These are phyloP conservation scores for Agrypnia vestita DNA, from an alignment of 1,140 invertebrate species.

Conservation along the genomic window DNA sequence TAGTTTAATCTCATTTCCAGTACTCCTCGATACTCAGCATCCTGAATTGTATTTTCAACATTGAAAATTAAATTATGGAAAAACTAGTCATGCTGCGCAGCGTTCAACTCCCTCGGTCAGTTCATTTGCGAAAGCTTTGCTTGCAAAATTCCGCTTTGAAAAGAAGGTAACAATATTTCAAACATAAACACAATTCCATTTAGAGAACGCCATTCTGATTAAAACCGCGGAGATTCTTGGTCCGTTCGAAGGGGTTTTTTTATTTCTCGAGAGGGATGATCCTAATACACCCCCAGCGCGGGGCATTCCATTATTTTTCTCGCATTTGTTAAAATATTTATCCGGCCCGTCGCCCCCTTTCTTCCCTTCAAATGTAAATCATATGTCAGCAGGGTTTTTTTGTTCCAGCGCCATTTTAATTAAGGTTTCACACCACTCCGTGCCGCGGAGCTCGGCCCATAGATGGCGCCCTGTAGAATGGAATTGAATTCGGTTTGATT, in stretches of 20 bases:
- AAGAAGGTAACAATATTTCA: too few species aligned
- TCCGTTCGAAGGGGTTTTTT: constrained; percentile 17
- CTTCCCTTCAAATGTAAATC: constrained; percentile 42
- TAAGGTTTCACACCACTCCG: constrained; percentile 16
- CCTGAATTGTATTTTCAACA: too few species aligned
- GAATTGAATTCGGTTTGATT: background rate
- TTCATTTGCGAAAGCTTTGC: too few species aligned
- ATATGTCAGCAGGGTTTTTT: constrained; percentile 39
- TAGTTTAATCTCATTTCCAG: too few species aligned
- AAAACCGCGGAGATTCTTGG: constrained; percentile 1
- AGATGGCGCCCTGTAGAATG: background rate
- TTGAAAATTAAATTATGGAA: too few species aligned
- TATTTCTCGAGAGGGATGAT: background rate
- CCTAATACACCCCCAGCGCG: constrained; percentile 19
- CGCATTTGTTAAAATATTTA: constrained; percentile 44
- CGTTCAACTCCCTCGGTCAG: too few species aligned
- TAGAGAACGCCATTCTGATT: constrained; percentile 3
- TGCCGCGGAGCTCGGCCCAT: background rate
- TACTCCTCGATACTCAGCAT: too few species aligned
- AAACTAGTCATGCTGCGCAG: too few species aligned
- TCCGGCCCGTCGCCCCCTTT: constrained; percentile 32
- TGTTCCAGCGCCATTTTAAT: constrained; percentile 31
- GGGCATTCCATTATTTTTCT: constrained; percentile 38
- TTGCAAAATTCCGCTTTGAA: too few species aligned
- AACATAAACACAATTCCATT: too few species aligned